These are phyloP conservation scores for Ceriagrion tenellum DNA, from an alignment of 2,888 invertebrate genomes.

Conservation along the genomic window DNA sequence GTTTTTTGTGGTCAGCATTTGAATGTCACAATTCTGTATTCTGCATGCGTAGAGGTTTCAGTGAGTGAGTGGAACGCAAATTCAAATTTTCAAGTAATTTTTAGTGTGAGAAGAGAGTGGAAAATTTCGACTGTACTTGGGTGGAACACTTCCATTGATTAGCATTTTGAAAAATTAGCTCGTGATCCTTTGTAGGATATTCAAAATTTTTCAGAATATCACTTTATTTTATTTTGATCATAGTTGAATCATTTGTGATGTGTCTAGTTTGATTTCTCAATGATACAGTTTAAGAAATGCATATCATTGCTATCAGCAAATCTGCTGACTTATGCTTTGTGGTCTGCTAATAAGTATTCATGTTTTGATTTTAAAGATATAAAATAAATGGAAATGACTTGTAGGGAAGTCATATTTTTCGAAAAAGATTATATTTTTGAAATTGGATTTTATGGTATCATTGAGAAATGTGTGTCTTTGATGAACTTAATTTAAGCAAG, in stretches of 20 bases:
- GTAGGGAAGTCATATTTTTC: constrained; percentile 58
- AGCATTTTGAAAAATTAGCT: not conserved
- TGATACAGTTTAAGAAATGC: constrained; percentile 44
- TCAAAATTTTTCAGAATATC: not conserved
- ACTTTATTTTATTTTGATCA: not conserved
- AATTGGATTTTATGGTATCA: constrained; percentile 46
- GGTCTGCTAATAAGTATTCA: not conserved
- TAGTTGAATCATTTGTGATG: not conserved
- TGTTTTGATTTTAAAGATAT: constrained; percentile 42
- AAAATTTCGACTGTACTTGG: not conserved
- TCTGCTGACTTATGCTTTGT: constrained; percentile 49
- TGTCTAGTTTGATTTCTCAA: constrained; percentile 25
- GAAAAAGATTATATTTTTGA: constrained; percentile 65
- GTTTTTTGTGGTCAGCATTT: not conserved
- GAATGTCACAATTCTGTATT: not conserved
- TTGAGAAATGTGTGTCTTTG: constrained; percentile 34
- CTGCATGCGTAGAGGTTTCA: not conserved
- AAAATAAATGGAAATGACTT: constrained; percentile 45
- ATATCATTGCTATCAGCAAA: constrained; percentile 61
- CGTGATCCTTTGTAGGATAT: not conserved
- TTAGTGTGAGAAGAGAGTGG: not conserved
- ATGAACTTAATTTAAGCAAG: constrained; percentile 9
- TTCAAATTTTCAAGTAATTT: not conserved
- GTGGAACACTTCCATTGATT: not conserved
- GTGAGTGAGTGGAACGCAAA: not conserved